phyloP scores from a whole-genome alignment of 2,113 vertebrate genomes.

The Grallaria varia region DNA sequence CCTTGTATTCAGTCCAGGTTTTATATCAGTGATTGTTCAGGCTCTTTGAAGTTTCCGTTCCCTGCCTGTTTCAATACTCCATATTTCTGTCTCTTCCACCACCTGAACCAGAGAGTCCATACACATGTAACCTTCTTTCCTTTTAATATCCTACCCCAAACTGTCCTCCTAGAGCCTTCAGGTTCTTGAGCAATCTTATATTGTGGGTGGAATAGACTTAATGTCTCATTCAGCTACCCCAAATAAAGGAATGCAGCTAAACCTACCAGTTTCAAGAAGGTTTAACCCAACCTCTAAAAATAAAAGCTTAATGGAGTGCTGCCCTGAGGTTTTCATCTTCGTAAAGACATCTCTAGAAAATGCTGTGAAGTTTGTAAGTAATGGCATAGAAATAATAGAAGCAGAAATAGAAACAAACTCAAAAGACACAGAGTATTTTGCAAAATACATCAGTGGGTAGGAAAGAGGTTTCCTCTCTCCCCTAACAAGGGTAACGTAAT shows the following conservation, averaged over 20 bases:
- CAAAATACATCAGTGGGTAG: background rate
- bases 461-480: background rate
- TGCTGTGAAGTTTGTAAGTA: slow-evolving; percentile 30
- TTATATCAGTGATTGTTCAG: slow-evolving; percentile 33
- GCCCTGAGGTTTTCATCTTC: slow-evolving; percentile 52
- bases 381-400: slow-evolving; percentile 55
- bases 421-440: background rate
- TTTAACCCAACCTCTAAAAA: slow-evolving; percentile 28
- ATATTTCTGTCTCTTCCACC: slow-evolving; percentile 1
- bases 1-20: slow-evolving; percentile 3
- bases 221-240: slow-evolving; percentile 45
- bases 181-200: slow-evolving; percentile 6
- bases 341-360: slow-evolving; percentile 31
- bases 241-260: slow-evolving; percentile 29
- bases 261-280: background rate
- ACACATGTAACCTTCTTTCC: background rate
- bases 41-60: slow-evolving; percentile 37
- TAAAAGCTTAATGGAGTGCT: slow-evolving; percentile 58
- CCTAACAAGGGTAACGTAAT: background rate
- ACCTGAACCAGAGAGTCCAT: background rate
- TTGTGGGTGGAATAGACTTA: slow-evolving; percentile 37
- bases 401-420: background rate
- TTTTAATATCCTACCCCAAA: background rate
- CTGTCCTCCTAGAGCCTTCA: slow-evolving; percentile 39
- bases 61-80: background rate